Conservation (phyloP, 2,797 vertebrate species). For the Pseudomugil gertrudae region DNA sequence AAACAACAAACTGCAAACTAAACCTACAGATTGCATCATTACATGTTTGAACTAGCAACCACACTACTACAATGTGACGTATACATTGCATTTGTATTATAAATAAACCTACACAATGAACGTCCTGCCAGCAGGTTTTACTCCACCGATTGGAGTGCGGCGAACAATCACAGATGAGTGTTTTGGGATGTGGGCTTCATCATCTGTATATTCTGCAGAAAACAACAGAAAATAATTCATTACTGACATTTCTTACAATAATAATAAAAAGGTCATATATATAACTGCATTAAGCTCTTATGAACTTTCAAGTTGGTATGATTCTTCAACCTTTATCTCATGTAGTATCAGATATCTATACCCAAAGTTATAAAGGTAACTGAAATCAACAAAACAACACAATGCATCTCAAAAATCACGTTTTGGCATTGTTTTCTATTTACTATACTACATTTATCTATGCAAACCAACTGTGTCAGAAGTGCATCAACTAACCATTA, state of each 20-base stretch:
- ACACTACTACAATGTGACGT: too few species aligned
- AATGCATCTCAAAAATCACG: not conserved
- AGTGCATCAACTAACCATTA: too few species aligned
- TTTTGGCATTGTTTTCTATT: not conserved
- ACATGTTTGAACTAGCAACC: too few species aligned
- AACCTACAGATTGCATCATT: not conserved
- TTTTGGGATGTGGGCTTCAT: conserved; percentile 92
- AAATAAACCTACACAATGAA: conserved; percentile 91
- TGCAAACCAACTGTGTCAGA: too few species aligned
- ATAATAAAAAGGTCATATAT: not conserved
- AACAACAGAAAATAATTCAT: not conserved
- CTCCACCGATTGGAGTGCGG: conserved; percentile 94
- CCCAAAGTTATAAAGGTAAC: too few species aligned
- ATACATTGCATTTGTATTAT: not conserved
- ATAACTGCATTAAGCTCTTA: too few species aligned
- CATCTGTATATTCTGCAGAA: conserved; percentile 91
- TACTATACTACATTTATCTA: too few species aligned
- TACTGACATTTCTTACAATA: not conserved
- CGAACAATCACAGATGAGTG: conserved; percentile 96
- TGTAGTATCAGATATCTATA: not conserved
- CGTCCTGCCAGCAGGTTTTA: conserved; percentile 96
- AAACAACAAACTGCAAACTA: not conserved
- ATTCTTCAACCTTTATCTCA: not conserved
- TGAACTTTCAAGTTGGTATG: too few species aligned
- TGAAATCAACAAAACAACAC: too few species aligned